Base-by-base conservation (phyloP, 2,797 vertebrate species). In the Phalloptychus januarius region DNA sequence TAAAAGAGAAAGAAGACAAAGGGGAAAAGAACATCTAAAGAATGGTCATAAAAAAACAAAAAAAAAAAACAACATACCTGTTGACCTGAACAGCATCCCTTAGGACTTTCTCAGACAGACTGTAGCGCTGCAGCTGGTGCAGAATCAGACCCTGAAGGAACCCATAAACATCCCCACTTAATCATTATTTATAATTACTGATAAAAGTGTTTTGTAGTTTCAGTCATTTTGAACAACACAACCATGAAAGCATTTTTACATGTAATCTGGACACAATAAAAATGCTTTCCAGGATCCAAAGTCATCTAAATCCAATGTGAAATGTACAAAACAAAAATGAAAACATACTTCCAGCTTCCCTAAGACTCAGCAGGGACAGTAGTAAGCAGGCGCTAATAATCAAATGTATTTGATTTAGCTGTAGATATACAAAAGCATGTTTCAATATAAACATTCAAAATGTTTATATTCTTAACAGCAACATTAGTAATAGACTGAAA, bases 21-120 rank as follows among this genome's bases (percentile, higher is more conserved):
- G 16, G 54, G 20, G 25, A 3, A 13, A 28, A 61, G n/a, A 0
- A 31, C 1, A 18, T 33, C 56, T 18, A 61, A 33, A 18, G 6
- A 61, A 28, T 18, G 13, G 28, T 61, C 28, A 44, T 23, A 10
- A 48, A 25, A 45, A 23, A 44, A 5, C 45, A 46, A 15, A 6
- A 46, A 46, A 46, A 46, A 46, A 42, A 42, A 42, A 3, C 40
- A 3, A 6, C n/a, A 5, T 5, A 94, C 94, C 94, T 95, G 94
- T 98, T 99, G 86, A 99, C 97, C 94, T 99, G 98, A 77, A 99
- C 98, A 0, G 98, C 98, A 0, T 99, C 98, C 31, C 98, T 94
- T 87, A 99, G 96, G 74, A 99, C 97, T 90, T 99, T 99, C 88
- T 99, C 98, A 0, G 97, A 98, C 88, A 99, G 95, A 85, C 97